phyloP scores from a whole-genome alignment of 2,888 invertebrate genomes.

The Dascillus cervinus region DNA sequence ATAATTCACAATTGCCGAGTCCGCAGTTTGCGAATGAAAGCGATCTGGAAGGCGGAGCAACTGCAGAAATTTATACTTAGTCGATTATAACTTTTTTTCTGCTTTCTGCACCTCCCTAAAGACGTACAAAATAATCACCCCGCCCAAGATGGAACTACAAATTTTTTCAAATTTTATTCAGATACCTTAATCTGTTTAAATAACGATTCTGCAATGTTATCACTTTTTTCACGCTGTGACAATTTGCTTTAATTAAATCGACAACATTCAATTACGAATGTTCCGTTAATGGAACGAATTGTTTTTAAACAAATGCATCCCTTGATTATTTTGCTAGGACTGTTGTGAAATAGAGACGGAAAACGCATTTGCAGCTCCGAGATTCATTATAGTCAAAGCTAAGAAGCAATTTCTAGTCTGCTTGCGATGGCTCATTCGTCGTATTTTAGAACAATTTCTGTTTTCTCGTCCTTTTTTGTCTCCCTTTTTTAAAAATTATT shows the following conservation, averaged over 20 bases:
- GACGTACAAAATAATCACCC: conserved; percentile 10
- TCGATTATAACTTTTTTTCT: conserved; percentile 10
- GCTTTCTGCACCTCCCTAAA: conserved; percentile 8
- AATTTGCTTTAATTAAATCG: no score
- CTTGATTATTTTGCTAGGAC: no score
- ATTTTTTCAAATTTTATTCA: no score
- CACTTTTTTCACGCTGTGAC: no score
- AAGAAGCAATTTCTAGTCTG: conserved; percentile 15
- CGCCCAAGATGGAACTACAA: conserved; percentile 4
- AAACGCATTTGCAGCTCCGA: conserved; percentile 12
- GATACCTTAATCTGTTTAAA: no score
- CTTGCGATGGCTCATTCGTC: conserved; percentile 13
- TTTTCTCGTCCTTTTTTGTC: no score
- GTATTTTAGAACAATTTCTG: conserved; percentile 12
- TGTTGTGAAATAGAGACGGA: conserved; percentile 10
- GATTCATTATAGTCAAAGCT: conserved; percentile 12
- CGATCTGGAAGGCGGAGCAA: conserved; percentile 11
- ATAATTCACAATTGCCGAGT: conserved; percentile 11
- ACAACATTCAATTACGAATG: no score
- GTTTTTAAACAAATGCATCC: no score
- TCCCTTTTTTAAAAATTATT: no score
- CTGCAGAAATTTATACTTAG: conserved; percentile 12
- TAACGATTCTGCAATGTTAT: no score
- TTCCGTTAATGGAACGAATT: no score
- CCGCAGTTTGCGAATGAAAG: conserved; percentile 13